phyloP scores from a whole-genome alignment of 2,113 vertebrate genomes.

The Strigops habroptila region DNA sequence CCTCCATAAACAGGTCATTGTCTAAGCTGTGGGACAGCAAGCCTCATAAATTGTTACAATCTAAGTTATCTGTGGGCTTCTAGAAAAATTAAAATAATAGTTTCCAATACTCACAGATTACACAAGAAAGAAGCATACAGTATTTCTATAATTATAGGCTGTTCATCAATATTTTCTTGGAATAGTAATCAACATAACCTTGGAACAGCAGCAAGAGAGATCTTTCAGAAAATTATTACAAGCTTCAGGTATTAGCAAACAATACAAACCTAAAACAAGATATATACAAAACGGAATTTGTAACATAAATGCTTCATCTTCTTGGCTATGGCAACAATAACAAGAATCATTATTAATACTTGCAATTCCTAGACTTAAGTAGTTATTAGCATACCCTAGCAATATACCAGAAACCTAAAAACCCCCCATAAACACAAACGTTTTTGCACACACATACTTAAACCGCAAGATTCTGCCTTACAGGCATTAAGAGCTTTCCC shows the following conservation, averaged over 20 bases:
- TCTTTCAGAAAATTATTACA: not conserved
- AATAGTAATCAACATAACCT: not conserved
- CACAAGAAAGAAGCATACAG: not conserved
- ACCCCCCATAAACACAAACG: not conserved
- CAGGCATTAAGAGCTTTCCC: not conserved
- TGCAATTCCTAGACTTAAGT: not conserved
- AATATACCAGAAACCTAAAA: not conserved
- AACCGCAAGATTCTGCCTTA: not conserved
- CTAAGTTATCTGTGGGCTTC: not conserved
- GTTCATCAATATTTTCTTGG: not conserved
- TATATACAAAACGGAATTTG: not conserved
- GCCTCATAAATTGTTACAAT: not conserved
- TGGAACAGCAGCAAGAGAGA: not conserved
- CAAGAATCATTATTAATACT: not conserved
- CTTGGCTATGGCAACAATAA: not conserved
- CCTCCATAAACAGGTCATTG: not conserved
- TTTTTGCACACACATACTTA: rapidly evolving
- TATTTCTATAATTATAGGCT: not conserved
- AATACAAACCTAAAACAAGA: not conserved
- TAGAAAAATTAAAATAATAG: not conserved
- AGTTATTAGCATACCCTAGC: not conserved
- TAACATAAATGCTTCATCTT: not conserved
- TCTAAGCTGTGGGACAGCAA: not conserved
- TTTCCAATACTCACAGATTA: not conserved
- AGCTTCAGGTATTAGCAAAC: not conserved